phyloP scores from a whole-genome alignment of 1,140 invertebrate species.

The Reticulitermes speratus region DNA sequence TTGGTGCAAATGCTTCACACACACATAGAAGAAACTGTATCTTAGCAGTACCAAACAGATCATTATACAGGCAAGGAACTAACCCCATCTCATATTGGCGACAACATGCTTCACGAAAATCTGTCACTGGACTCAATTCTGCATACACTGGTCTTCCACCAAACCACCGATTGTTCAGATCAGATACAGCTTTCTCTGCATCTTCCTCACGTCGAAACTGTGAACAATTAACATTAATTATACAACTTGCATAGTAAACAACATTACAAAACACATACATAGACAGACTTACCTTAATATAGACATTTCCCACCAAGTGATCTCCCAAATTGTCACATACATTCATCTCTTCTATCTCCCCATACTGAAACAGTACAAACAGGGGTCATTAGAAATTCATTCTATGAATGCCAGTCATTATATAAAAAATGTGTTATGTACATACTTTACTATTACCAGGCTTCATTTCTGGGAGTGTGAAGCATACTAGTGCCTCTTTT shows the following conservation, averaged over 20 bases:
- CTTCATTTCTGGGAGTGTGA: too few species aligned
- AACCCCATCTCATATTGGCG: slow-evolving; percentile 97
- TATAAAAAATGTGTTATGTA: too few species aligned
- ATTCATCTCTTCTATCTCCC: slow-evolving; percentile 99
- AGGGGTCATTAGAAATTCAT: background rate
- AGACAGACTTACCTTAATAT: slow-evolving; percentile 76
- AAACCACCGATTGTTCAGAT: slow-evolving; percentile 99
- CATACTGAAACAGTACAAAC: slow-evolving; percentile 65
- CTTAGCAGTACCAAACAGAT: too few species aligned
- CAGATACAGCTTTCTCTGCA: slow-evolving; percentile 94
- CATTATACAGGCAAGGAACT: background rate
- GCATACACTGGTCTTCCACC: slow-evolving; percentile 97
- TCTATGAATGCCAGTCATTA: too few species aligned
- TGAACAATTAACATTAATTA: slow-evolving; percentile 36
- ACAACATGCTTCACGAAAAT: slow-evolving; percentile 98
- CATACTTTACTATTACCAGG: too few species aligned
- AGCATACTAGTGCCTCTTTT: too few species aligned
- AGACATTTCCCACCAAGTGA: slow-evolving; percentile 97
- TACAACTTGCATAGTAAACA: background rate
- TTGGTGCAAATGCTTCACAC: too few species aligned
- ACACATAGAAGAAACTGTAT: too few species aligned
- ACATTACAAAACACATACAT: background rate
- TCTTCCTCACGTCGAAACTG: slow-evolving; percentile 97
- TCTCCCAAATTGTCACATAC: slow-evolving; percentile 99
- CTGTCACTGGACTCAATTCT: slow-evolving; percentile 96